phyloP scores from a whole-genome alignment of 2,888 invertebrate species.

The Lasius platythorax region DNA sequence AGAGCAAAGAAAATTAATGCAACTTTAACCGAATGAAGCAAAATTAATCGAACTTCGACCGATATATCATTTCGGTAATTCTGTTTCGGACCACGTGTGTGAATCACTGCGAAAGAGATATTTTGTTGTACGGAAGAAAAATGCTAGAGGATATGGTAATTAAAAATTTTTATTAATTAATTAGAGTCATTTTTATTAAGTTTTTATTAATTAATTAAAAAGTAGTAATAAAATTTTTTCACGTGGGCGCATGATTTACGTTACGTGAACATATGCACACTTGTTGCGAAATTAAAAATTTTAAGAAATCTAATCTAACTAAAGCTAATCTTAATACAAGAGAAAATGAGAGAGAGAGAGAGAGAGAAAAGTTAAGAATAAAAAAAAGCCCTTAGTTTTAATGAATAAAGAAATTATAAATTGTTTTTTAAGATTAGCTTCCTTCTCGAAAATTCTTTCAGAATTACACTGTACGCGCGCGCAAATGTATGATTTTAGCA shows the following conservation, averaged over 20 bases:
- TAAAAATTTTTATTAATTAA: not conserved
- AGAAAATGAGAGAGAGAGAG: not conserved
- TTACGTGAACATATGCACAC: not conserved
- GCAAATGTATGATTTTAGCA: not conserved
- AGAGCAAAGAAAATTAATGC: not conserved
- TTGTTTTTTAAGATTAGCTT: not conserved
- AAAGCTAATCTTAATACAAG: not conserved
- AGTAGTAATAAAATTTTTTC: not conserved
- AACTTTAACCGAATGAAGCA: not conserved
- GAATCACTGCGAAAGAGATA: not conserved
- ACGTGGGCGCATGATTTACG: not conserved
- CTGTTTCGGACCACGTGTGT: not conserved
- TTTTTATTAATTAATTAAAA: slow-evolving; percentile 4
- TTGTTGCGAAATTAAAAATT: slow-evolving; percentile 12
- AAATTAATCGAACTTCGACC: not conserved
- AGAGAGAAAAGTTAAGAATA: not conserved
- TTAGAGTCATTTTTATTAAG: not conserved
- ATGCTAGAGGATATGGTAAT: not conserved
- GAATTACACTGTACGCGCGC: not conserved
- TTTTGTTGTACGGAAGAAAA: not conserved
- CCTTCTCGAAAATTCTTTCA: not conserved
- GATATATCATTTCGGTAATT: not conserved
- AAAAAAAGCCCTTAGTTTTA: not conserved
- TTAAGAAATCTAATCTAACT: slow-evolving; percentile 10
- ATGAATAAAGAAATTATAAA: not conserved